Base-by-base conservation (phyloP, 2,797 vertebrate genomes). In the Channallabes apus region DNA sequence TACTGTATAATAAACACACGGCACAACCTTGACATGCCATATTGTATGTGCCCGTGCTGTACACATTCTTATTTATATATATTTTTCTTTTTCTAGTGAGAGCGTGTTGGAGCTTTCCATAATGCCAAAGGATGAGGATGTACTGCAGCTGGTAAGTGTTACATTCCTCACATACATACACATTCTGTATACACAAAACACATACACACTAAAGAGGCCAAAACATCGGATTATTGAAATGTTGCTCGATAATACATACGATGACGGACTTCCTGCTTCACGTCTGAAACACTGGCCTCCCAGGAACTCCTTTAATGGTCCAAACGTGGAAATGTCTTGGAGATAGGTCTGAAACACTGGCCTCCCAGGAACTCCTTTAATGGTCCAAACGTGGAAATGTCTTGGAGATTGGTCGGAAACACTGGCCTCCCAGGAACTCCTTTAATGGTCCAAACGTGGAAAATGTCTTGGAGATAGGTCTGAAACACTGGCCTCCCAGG, bases 41-140 rank as follows among this genome's bases (percentile, higher is more conserved):
- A 51, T 5, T 27, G 11, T 73, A 8, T n/a, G 27, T 54, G 17
- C 14, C 29, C 5, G 4, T 67, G 20, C 6, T 20, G 4, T 15
- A 72, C 41, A 27, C n/a, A 27, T 51, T 54, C 72, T 54, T 67
- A 65, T 35, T 35, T n/a, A n/a, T 78, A 61, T 27, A 27, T n/a
- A n/a, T 22, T 27, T 54, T 54, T 87, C 62, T 79, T 83, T 59
- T 69, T 41, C 6, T 93, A 99, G 98, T 80, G 96, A 97, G 32
- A 96, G 97, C 86, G 95, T 96, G 86, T 90, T 99, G 95, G 97
- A 99, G 90, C 97, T 99, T 69, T 97, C 96, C 84, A 99, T 99
- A 89, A 98, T 99, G 98, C 97, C 98, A 91, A 98, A 98, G 93
- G 97, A 99, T 0, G 98, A 99, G 93, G 98, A 99, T 82, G 96